Base-by-base conservation (phyloP, 1,140 invertebrate species). In the Drosophila murphyi region DNA sequence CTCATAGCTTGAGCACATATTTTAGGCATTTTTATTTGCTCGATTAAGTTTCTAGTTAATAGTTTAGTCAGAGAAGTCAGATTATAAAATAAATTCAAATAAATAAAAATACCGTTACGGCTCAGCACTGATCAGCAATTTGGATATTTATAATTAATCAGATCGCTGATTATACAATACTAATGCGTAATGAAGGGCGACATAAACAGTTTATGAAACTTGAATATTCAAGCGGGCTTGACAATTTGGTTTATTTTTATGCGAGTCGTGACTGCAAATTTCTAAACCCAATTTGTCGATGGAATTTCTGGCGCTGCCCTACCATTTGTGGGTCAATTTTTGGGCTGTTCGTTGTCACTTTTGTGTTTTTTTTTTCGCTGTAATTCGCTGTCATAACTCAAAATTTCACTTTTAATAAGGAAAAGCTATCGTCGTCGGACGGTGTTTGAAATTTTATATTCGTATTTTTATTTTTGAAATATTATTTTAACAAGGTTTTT, bases 401-500 rank as follows among this genome's bases (percentile, higher is more conserved):
- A 83, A 80, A 89, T 88, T 88, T 88, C 85, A 89, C 85, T 88
- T 88, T 80, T 74, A 67, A 74, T 77, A 77, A 77, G 39, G 50
- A 69, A 69, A 51, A 35, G 8, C 39, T 8, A 8, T 10, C 4
- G 12, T 48, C 7, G 61, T 48, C 45, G 60, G 50, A 12, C 43
- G 3, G n/a, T 37, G 4, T 43, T 76, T 70, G 28, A 62, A 61
- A 47, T 79, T 88, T 39, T 77, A 56, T 60, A 55, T 81, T 67
- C 47, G 62, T 85, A 64, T 80, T 89, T 89, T 89, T 83, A 85
- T 88, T 82, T 88, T 89, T 79, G 81, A 89, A 89, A 89, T 89
- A 90, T 87, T 89, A 89, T 89, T 90, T 89, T 89, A 89, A 89
- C 85, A 89, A 89, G 74, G 73, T 88, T 89, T 89, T 83, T 87